These are phyloP conservation scores for Scomber japonicus DNA, from an alignment of 2,113 vertebrate species.

Conservation along the genomic window DNA sequence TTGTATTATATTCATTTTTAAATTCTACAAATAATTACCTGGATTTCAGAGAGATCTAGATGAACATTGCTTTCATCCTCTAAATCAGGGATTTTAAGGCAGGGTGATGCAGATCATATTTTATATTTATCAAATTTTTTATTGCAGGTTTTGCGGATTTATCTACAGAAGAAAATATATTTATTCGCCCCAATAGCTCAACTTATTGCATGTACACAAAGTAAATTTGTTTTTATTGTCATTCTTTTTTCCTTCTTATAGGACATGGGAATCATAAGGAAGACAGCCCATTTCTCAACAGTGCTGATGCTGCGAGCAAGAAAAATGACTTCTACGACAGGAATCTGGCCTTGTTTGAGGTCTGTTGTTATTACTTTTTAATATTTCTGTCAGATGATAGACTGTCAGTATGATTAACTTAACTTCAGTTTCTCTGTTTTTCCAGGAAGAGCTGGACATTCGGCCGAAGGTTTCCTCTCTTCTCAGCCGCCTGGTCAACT, in stretches of 20 bases:
- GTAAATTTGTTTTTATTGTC: neutral
- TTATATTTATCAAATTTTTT: too few species aligned
- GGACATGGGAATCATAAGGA: conserved; percentile 95
- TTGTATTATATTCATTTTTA: neutral
- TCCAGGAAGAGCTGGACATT: conserved; percentile 96
- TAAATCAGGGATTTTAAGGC: too few species aligned
- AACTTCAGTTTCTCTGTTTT: conserved; percentile 41
- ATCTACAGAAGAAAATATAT: neutral
- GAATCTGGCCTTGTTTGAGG: conserved; percentile 98
- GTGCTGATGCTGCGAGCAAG: conserved; percentile 85
- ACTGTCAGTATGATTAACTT: neutral
- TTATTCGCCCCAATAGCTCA: neutral
- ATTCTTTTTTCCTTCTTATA: conserved; percentile 58
- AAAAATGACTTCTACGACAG: conserved; percentile 95
- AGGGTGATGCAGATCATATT: neutral
- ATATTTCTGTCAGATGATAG: neutral
- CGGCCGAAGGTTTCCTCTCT: conserved; percentile 97
- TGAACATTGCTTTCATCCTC: too few species aligned
- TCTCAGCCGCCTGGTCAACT: conserved; percentile 96
- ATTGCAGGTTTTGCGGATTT: neutral
- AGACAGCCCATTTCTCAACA: conserved; percentile 93
- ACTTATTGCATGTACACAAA: neutral
- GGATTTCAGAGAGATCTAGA: too few species aligned
- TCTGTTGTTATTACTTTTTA: conserved; percentile 58
- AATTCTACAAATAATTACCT: neutral